Evolutionary conservation across 1,140 invertebrate genomes (phyloP).

Genomic region (Lethrus apterus): DNA sequence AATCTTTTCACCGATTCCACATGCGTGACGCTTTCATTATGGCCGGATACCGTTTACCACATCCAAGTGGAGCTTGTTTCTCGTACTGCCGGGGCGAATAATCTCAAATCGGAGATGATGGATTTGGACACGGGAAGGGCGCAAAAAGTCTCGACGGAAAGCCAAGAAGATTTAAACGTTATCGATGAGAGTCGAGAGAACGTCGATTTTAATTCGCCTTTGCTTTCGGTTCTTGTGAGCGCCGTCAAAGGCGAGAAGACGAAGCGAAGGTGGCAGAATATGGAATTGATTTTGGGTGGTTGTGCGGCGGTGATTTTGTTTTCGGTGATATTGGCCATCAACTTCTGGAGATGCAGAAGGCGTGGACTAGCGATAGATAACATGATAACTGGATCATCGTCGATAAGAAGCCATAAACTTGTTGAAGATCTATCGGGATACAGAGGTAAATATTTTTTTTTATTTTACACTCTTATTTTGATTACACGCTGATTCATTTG

Average conservation of each 20-base stretch:
- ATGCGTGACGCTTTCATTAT: conserved; percentile 65
- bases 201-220: conserved; percentile 44
- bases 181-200: conserved; percentile 35
- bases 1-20: conserved; percentile 75
- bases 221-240: conserved; percentile 51
- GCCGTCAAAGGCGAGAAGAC: conserved; percentile 49
- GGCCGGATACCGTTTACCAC: conserved; percentile 73
- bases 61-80: conserved; percentile 64
- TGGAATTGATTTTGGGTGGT: conserved; percentile 48
- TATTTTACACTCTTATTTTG: no score
- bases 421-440: conserved; percentile 47
- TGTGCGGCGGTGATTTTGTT: conserved; percentile 49
- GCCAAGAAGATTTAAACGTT: conserved; percentile 49
- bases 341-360: conserved; percentile 47
- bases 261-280: conserved; percentile 43
- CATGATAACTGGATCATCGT: conserved; percentile 49
- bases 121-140: conserved; percentile 53
- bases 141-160: conserved; percentile 52
- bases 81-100: conserved; percentile 49
- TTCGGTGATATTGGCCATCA: conserved; percentile 44
- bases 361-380: conserved; percentile 50
- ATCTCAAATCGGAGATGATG: conserved; percentile 54
- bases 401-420: conserved; percentile 48
- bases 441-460: conserved; percentile 29
- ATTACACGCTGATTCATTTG: no score